phyloP scores from a whole-genome alignment of 2,797 vertebrate genomes.

The Sparus aurata region DNA sequence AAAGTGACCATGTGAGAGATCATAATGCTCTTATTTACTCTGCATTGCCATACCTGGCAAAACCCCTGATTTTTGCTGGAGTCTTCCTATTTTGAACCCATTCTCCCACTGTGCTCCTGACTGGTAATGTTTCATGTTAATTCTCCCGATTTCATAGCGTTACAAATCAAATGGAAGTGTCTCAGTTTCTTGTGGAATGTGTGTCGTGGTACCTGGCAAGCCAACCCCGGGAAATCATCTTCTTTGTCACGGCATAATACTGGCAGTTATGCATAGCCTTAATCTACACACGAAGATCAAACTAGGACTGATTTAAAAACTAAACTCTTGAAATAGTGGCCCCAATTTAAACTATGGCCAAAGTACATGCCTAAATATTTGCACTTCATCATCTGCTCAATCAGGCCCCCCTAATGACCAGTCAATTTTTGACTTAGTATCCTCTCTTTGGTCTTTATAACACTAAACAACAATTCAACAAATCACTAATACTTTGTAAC shows the following conservation, averaged over 20 bases:
- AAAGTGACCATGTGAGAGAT: not conserved
- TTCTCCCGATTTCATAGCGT: too few species aligned
- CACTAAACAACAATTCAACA: constrained; percentile 11
- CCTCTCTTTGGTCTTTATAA: constrained; percentile 11
- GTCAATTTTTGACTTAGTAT: not conserved
- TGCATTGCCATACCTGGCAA: not conserved
- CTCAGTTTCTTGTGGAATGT: too few species aligned
- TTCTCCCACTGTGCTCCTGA: too few species aligned
- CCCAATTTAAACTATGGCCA: not conserved
- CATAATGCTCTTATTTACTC: not conserved
- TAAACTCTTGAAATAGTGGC: not conserved
- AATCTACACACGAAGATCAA: not conserved
- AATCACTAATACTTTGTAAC: constrained; percentile 1
- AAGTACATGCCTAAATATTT: constrained; percentile 22
- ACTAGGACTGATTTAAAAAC: constrained; percentile 4
- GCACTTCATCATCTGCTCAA: not conserved
- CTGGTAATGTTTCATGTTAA: too few species aligned
- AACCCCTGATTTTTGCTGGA: too few species aligned
- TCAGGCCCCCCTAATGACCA: not conserved
- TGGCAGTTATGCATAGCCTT: too few species aligned
- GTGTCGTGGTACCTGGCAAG: too few species aligned
- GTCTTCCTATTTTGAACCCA: too few species aligned
- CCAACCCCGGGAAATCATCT: too few species aligned
- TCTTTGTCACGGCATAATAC: too few species aligned
- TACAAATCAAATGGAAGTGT: too few species aligned